Evolutionary conservation across 1,140 invertebrate genomes (phyloP).

Genomic region (Nephotettix cincticeps): DNA sequence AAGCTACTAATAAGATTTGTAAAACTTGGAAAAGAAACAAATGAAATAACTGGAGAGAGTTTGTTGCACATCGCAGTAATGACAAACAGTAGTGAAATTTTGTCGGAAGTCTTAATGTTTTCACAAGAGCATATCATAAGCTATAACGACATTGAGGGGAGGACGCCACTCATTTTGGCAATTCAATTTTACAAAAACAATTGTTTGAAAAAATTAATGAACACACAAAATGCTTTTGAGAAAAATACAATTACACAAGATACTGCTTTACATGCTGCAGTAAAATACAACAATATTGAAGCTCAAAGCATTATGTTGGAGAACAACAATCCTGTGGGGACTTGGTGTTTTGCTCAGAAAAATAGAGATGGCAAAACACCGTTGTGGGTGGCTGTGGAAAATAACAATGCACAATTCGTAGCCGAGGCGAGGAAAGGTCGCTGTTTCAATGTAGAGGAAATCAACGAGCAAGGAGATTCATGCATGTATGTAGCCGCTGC

Average conservation of each 20-base stretch:
- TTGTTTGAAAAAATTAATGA: not conserved
- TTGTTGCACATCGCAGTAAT: not conserved
- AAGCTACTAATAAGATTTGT: not conserved
- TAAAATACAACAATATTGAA: not conserved
- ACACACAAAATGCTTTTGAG: not conserved
- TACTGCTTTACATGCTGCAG: not conserved
- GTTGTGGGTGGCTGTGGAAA: constrained; percentile 8
- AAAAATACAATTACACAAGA: not conserved
- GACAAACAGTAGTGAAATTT: not conserved
- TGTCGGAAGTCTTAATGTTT: not conserved
- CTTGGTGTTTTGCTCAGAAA: constrained; percentile 3
- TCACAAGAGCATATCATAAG: not conserved
- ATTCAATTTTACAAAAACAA: not conserved
- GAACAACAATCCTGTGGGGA: not conserved
- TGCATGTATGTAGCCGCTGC: not conserved
- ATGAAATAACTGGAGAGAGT: not conserved
- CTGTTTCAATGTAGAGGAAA: not conserved
- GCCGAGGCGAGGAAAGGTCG: no score
- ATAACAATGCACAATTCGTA: not conserved
- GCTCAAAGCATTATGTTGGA: not conserved
- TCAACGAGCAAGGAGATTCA: constrained; percentile 3
- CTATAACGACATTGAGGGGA: not conserved
- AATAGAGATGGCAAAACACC: not conserved
- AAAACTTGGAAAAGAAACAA: not conserved
- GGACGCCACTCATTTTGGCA: not conserved